A percentile compares a stretch with the other conserved stretches of the same genome.
Evolutionary conservation across 2,113 vertebrate species (phyloP).

Genomic region (Talpa occidentalis): DNA sequence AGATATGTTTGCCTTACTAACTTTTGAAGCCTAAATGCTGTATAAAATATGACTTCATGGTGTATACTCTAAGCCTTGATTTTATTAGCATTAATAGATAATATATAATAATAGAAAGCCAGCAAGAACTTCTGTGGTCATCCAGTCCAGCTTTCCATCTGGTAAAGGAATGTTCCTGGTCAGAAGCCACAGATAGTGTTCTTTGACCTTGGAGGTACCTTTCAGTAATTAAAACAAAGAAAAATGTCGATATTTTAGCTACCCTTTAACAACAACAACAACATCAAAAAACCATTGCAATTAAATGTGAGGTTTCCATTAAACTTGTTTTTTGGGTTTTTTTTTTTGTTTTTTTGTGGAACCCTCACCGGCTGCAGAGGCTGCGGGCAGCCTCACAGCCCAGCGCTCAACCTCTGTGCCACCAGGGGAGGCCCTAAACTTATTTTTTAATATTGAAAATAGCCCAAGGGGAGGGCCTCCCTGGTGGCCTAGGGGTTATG

Average conservation of each 20-base stretch:
- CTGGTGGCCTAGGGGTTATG: too few relatives aligned
- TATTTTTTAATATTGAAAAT: background rate
- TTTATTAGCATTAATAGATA: background rate
- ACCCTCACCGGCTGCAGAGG: too few relatives aligned
- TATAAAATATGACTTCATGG: background rate
- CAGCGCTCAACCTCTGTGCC: too few relatives aligned
- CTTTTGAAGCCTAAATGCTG: background rate
- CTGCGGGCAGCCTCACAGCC: too few relatives aligned
- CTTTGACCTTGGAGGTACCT: background rate
- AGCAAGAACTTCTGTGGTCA: background rate
- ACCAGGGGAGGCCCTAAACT: too few relatives aligned
- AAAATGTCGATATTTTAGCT: background rate
- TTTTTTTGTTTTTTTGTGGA: too few relatives aligned
- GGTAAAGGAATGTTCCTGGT: background rate
- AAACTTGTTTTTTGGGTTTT: background rate
- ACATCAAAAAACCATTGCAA: background rate
- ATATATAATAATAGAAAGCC: background rate
- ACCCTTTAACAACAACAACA: background rate
- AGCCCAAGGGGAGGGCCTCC: too few relatives aligned
- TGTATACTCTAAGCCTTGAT: background rate
- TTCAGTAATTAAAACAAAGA: background rate
- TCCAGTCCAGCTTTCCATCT: background rate
- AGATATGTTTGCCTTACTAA: background rate
- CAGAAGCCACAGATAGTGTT: background rate
- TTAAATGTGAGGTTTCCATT: background rate